These are phyloP conservation scores for Ceuthmochares aereus DNA, from an alignment of 2,113 vertebrate species.

Conservation along the genomic window DNA sequence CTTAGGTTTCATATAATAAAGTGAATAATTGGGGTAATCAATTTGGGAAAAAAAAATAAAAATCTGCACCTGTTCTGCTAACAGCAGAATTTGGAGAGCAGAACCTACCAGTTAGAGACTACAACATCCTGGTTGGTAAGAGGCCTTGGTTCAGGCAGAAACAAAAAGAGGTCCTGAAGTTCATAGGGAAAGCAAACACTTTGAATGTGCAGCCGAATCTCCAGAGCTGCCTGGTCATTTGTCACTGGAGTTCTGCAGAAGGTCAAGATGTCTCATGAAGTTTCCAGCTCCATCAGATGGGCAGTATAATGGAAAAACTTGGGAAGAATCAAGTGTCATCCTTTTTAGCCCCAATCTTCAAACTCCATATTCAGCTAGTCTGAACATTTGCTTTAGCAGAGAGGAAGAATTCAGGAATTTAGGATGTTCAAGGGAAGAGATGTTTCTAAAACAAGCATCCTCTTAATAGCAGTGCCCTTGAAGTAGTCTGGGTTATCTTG, in stretches of 20 bases:
- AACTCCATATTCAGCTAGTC: neutral
- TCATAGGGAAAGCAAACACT: neutral
- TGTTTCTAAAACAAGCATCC: neutral
- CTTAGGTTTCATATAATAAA: conserved; percentile 43
- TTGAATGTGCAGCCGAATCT: neutral
- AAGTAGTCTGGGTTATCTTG: neutral
- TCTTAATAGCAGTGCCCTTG: neutral
- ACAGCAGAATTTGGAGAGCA: neutral
- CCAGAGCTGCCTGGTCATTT: neutral
- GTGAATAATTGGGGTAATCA: conserved; percentile 49
- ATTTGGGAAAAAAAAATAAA: neutral
- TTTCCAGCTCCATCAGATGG: neutral
- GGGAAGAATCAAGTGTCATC: neutral
- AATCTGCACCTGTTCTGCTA: conserved; percentile 39
- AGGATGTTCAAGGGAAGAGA: neutral
- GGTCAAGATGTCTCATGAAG: neutral
- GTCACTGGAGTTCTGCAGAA: neutral
- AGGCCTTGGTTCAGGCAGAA: neutral
- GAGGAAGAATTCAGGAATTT: neutral
- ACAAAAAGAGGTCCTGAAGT: neutral
- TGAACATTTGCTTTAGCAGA: neutral
- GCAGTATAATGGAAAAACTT: neutral
- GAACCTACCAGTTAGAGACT: neutral
- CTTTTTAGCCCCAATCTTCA: neutral
- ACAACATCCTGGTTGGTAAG: neutral